phyloP scores from a whole-genome alignment of 1,140 invertebrate species.

The Geopemphigus sp. region DNA sequence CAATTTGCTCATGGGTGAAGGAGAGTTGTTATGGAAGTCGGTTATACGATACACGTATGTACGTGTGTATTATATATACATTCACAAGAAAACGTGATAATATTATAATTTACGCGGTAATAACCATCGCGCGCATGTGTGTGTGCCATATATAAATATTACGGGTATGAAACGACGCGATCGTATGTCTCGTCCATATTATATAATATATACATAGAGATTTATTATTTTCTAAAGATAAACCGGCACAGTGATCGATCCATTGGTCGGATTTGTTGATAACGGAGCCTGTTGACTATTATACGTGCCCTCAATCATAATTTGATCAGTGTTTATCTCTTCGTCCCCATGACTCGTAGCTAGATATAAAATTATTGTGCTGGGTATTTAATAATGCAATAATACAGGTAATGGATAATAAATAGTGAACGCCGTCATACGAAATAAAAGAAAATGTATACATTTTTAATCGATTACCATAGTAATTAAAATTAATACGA shows the following conservation, averaged over 20 bases:
- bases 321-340: too few relatives aligned
- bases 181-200: neutral
- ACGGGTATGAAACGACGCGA: too few relatives aligned
- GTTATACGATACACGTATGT: conserved; percentile 9
- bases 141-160: neutral
- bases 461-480: neutral
- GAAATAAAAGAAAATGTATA: neutral
- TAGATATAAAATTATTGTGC: too few relatives aligned
- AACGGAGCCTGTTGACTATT: conserved; percentile 8
- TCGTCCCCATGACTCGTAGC: too few relatives aligned
- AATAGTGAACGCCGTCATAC: too few relatives aligned
- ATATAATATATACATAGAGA: neutral
- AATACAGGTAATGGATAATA: too few relatives aligned
- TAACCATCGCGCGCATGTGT: neutral
- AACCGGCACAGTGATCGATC: too few relatives aligned
- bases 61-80: neutral
- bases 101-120: conserved; percentile 37
- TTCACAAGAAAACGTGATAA: conserved; percentile 1
- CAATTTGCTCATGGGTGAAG: conserved; percentile 23
- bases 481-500: neutral
- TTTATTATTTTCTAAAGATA: neutral
- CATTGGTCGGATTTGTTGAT: conserved; percentile 9
- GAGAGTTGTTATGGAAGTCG: neutral
- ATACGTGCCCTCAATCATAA: neutral
- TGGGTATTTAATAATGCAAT: too few relatives aligned